Percentiles rank a stretch among this genome's conserved stretches.
Evolutionary conservation across 2,113 vertebrate genomes (phyloP).

Genomic region (Grallaria varia): DNA sequence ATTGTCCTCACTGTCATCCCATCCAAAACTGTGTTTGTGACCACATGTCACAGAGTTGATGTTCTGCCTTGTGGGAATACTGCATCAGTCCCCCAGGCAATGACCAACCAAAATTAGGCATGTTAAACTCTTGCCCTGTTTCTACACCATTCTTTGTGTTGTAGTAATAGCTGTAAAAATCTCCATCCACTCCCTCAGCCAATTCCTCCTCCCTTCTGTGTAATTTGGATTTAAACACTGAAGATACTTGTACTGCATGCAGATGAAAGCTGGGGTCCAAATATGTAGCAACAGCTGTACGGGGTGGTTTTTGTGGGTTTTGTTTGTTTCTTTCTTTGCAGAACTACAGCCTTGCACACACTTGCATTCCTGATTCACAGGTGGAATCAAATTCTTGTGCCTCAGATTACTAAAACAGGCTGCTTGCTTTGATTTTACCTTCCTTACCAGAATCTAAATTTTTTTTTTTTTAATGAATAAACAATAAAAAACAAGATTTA

Average conservation of each 20-base stretch:
- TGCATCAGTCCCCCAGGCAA: neutral
- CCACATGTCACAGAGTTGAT: neutral
- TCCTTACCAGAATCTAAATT: neutral
- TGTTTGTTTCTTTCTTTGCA: neutral
- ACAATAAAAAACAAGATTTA: neutral
- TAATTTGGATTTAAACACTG: neutral
- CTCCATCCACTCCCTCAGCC: neutral
- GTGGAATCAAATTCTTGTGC: neutral
- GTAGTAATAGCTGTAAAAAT: neutral
- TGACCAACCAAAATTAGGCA: neutral
- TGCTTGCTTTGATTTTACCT: neutral
- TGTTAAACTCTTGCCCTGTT: rapidly evolving
- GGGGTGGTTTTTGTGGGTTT: neutral
- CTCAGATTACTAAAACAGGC: neutral
- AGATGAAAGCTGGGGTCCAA: neutral
- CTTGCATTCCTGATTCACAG: neutral
- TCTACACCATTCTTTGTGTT: neutral
- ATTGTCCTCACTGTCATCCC: neutral
- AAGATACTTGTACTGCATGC: neutral
- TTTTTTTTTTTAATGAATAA: neutral
- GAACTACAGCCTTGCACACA: neutral
- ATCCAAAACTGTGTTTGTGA: neutral
- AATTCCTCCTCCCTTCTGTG: neutral
- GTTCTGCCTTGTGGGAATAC: neutral
- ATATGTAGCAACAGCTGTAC: neutral